Conservation (phyloP, 2,888 invertebrate species). For the Syritta pipiens region DNA sequence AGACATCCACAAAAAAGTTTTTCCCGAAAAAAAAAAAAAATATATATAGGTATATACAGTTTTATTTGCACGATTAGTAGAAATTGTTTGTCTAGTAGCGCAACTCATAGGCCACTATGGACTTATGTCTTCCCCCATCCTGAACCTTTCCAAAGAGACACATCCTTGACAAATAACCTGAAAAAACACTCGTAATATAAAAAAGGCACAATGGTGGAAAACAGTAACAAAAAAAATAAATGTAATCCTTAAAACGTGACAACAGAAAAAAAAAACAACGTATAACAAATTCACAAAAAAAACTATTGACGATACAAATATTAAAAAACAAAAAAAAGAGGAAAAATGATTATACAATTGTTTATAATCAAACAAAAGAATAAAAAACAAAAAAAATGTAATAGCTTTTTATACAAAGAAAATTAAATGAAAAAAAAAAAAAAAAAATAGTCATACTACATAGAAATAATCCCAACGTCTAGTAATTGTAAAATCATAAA, state of each 20-base stretch:
- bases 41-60: too few species aligned
- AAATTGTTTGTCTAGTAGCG: too few species aligned
- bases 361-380: constrained; percentile 48
- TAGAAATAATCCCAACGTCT: constrained; percentile 69
- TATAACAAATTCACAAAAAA: constrained; percentile 19
- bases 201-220: not conserved
- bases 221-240: not conserved
- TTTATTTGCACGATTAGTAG: too few species aligned
- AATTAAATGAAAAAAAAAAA: constrained; percentile 25
- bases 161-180: too few species aligned
- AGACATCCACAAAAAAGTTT: too few species aligned
- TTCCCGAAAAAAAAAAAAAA: too few species aligned
- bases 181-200: too few species aligned
- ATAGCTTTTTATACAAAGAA: constrained; percentile 69
- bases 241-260: not conserved
- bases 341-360: constrained; percentile 35
- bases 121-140: too few species aligned
- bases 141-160: too few species aligned
- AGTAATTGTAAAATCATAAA: constrained; percentile 64
- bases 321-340: constrained; percentile 1
- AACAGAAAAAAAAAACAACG: constrained; percentile 12
- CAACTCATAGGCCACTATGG: too few species aligned
- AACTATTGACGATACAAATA: constrained; percentile 18
- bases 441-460: constrained; percentile 55
- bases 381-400: constrained; percentile 5